Conservation (phyloP, 2,888 invertebrate species). For the Hyposoter didymator region DNA sequence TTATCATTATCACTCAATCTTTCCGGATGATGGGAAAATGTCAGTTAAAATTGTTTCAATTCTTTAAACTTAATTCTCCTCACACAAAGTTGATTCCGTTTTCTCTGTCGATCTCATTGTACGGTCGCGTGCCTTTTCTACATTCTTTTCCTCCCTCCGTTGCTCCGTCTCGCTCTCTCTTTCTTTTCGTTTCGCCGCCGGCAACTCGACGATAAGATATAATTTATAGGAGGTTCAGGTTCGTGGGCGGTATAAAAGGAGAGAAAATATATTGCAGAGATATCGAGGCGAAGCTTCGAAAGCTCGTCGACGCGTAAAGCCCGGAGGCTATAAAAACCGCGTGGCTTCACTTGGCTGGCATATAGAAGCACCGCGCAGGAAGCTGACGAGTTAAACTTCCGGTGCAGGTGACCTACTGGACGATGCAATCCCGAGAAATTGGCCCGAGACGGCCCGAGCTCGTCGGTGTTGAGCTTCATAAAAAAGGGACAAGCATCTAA, state of each 20-base stretch:
- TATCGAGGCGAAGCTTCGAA: conserved; percentile 31
- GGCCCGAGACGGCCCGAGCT: conserved; percentile 18
- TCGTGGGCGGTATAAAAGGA: conserved; percentile 17
- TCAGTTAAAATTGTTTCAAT: background rate
- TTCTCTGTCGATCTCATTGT: conserved; percentile 16
- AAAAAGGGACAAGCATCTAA: background rate
- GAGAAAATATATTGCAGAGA: background rate
- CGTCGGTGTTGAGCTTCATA: conserved; percentile 21
- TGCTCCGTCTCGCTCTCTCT: background rate
- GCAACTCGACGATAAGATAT: conserved; percentile 53
- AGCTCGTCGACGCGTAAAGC: conserved; percentile 61
- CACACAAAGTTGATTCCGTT: background rate
- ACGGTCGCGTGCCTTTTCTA: conserved; percentile 2
- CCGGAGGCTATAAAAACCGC: conserved; percentile 38
- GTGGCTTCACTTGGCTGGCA: conserved; percentile 19
- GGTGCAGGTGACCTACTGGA: conserved; percentile 54
- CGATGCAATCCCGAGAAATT: conserved; percentile 27
- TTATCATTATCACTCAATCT: background rate
- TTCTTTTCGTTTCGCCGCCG: conserved; percentile 11
- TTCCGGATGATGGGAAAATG: background rate
- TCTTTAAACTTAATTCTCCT: background rate
- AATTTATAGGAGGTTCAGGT: conserved; percentile 43
- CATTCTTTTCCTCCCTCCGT: background rate
- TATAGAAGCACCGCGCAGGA: conserved; percentile 51
- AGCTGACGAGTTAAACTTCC: conserved; percentile 55